phyloP scores from a whole-genome alignment of 2,113 vertebrate species.

The Lathamus discolor region DNA sequence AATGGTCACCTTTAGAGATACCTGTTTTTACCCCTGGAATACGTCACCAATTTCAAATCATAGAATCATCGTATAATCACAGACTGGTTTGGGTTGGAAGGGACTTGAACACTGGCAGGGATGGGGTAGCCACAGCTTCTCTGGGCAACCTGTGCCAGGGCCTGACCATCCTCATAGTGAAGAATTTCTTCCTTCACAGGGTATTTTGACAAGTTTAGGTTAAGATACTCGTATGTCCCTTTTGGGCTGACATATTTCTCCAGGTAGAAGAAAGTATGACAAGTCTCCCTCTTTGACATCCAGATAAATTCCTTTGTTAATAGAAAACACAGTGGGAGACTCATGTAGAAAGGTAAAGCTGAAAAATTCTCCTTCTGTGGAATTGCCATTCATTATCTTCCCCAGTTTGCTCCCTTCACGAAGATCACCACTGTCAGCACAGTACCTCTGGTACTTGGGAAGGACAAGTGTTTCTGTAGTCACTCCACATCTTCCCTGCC shows the following conservation, averaged over 20 bases:
- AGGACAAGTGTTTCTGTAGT: neutral
- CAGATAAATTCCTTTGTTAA: neutral
- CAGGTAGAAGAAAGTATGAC: neutral
- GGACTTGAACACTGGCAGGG: neutral
- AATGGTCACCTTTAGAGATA: neutral
- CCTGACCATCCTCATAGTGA: neutral
- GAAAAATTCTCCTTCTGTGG: neutral
- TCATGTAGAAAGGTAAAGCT: neutral
- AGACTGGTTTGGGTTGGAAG: neutral
- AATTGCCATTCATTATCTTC: neutral
- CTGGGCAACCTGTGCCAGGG: neutral
- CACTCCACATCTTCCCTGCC: neutral
- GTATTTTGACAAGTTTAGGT: neutral
- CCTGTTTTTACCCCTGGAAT: neutral
- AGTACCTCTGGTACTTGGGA: neutral
- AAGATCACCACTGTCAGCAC: neutral
- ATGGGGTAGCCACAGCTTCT: neutral
- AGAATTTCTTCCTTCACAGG: neutral
- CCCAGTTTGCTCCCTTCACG: neutral
- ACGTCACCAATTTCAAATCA: neutral
- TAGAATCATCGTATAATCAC: neutral
- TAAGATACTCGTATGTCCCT: neutral
- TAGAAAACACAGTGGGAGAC: neutral
- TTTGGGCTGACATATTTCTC: neutral
- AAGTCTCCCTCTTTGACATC: neutral